Evolutionary conservation across 2,797 vertebrate species (phyloP).

Genomic region (Sciaenops ocellatus): DNA sequence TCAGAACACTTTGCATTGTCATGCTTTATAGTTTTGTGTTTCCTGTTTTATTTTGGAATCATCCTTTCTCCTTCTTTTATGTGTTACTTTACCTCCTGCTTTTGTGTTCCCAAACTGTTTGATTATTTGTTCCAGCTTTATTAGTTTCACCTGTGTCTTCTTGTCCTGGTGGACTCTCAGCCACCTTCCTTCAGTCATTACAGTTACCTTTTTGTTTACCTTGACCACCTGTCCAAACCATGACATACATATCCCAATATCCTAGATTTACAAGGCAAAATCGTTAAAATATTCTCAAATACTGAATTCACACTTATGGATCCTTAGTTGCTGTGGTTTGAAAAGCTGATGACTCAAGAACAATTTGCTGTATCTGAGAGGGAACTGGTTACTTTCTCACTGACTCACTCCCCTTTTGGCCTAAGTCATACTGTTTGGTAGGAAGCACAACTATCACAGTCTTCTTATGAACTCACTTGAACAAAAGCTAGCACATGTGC

Average conservation of each 20-base stretch:
- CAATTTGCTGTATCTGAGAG: not conserved
- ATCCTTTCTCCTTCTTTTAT: too few species aligned
- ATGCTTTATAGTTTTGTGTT: too few species aligned
- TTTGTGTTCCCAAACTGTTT: too few species aligned
- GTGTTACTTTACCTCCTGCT: too few species aligned
- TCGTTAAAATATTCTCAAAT: not conserved
- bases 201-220: too few species aligned
- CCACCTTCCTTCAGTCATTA: too few species aligned
- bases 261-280: not conserved
- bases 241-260: too few species aligned
- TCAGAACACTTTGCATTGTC: not conserved
- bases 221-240: too few species aligned
- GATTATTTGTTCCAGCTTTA: too few species aligned
- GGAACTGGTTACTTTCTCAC: not conserved
- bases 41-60: too few species aligned
- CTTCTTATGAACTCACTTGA: not conserved
- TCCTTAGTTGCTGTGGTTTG: not conserved
- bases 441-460: not conserved
- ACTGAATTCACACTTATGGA: not conserved
- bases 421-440: not conserved
- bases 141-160: too few species aligned
- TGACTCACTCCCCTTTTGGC: not conserved
- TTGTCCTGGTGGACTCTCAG: too few species aligned
- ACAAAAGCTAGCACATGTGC: not conserved
- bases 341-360: constrained; percentile 1